Conservation (phyloP, 2,888 invertebrate species). For the Panzeria rudis region DNA sequence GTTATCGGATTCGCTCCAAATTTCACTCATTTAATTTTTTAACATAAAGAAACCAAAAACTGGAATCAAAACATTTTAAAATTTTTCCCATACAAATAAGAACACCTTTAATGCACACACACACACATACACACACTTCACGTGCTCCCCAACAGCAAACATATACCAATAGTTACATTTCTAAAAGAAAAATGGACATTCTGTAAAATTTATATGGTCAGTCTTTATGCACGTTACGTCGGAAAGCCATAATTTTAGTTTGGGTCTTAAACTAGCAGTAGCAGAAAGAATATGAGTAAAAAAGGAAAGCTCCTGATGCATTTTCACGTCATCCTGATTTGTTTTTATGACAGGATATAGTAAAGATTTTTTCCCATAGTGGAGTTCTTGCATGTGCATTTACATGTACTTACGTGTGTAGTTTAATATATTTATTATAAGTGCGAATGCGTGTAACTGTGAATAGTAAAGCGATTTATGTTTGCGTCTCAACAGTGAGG, state of each 20-base stretch:
- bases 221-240: conserved; percentile 37
- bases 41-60: no score
- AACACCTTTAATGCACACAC: not conserved
- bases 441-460: conserved; percentile 16
- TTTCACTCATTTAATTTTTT: no score
- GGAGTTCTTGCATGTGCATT: not conserved
- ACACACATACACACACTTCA: not conserved
- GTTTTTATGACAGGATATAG: conserved; percentile 57
- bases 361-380: conserved; percentile 13
- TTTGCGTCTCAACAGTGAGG: conserved; percentile 18
- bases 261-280: conserved; percentile 37
- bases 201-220: conserved; percentile 44
- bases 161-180: not conserved
- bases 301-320: conserved; percentile 54
- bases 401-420: conserved; percentile 1
- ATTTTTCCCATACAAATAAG: no score
- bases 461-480: conserved; percentile 11
- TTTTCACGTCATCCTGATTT: conserved; percentile 64
- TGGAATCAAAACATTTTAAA: no score
- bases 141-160: no score
- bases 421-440: conserved; percentile 19
- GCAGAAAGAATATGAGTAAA: not conserved
- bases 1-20: no score
- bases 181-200: conserved; percentile 40
- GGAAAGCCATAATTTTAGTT: conserved; percentile 61